Evolutionary conservation across 2,113 vertebrate genomes (phyloP).

Genomic region (Noctilio leporinus): DNA sequence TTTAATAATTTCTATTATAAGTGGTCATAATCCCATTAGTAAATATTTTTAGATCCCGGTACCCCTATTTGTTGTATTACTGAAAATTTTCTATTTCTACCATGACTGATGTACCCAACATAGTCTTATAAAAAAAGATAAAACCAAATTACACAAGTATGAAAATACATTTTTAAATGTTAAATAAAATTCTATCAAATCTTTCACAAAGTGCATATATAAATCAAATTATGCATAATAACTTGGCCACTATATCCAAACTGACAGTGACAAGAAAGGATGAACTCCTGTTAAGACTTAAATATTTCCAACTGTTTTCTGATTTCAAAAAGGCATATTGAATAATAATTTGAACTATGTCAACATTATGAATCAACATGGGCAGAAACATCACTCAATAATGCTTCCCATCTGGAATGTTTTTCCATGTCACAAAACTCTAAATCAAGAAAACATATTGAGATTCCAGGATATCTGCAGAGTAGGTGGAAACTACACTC

Average conservation of each 20-base stretch:
- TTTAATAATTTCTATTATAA: background rate
- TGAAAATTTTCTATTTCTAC: background rate
- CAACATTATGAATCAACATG: background rate
- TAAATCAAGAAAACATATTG: conserved; percentile 28
- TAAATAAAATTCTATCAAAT: background rate
- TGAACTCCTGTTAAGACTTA: background rate
- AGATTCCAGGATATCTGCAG: background rate
- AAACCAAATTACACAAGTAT: background rate
- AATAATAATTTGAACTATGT: background rate
- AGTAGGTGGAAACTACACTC: background rate
- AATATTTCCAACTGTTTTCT: background rate
- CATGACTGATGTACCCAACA: background rate
- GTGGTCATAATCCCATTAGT: background rate
- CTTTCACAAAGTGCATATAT: background rate
- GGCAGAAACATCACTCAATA: conserved; percentile 17
- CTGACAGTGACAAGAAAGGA: background rate
- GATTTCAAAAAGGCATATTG: background rate
- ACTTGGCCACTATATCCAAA: background rate
- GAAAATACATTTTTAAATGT: background rate
- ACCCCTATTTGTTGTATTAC: background rate
- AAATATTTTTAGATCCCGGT: background rate
- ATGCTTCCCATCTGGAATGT: conserved; percentile 5
- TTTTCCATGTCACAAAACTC: background rate
- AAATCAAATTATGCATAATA: background rate
- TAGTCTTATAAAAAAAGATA: background rate